phyloP scores from a whole-genome alignment of 2,797 vertebrate genomes.

The Discoglossus pictus region DNA sequence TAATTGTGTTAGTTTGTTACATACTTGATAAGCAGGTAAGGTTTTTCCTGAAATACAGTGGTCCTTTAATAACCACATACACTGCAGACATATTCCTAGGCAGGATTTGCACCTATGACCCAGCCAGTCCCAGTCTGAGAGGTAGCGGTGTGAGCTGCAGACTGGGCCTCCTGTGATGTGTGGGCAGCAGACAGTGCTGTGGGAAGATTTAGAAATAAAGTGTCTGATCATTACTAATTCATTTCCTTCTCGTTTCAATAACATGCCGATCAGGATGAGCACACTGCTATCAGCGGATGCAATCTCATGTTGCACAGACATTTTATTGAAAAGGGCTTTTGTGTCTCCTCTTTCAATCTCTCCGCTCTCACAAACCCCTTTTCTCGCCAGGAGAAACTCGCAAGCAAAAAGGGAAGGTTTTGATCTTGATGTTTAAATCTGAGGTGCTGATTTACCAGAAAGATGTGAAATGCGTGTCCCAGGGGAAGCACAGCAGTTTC shows the following conservation, averaged over 20 bases:
- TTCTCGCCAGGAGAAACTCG: slow-evolving; percentile 16
- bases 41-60: too few relatives aligned
- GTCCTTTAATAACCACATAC: too few relatives aligned
- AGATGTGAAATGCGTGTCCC: slow-evolving; percentile 31
- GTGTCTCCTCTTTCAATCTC: slow-evolving; percentile 42
- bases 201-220: slow-evolving; percentile 42
- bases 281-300: slow-evolving; percentile 45
- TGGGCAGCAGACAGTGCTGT: slow-evolving; percentile 19
- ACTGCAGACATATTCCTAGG: too few relatives aligned
- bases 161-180: slow-evolving; percentile 8
- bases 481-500: slow-evolving; percentile 22
- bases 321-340: slow-evolving; percentile 50
- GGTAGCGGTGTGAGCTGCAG: background rate
- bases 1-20: too few relatives aligned
- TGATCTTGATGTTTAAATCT: slow-evolving; percentile 43
- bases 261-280: slow-evolving; percentile 44
- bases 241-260: slow-evolving; percentile 46
- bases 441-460: slow-evolving; percentile 45
- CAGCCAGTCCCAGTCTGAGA: background rate
- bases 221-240: slow-evolving; percentile 48
- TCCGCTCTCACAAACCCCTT: slow-evolving; percentile 28
- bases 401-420: slow-evolving; percentile 32
- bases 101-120: background rate
- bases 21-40: too few relatives aligned
- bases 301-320: slow-evolving; percentile 50